Conservation (phyloP, 2,888 invertebrate species). For the Eilema caniola region DNA sequence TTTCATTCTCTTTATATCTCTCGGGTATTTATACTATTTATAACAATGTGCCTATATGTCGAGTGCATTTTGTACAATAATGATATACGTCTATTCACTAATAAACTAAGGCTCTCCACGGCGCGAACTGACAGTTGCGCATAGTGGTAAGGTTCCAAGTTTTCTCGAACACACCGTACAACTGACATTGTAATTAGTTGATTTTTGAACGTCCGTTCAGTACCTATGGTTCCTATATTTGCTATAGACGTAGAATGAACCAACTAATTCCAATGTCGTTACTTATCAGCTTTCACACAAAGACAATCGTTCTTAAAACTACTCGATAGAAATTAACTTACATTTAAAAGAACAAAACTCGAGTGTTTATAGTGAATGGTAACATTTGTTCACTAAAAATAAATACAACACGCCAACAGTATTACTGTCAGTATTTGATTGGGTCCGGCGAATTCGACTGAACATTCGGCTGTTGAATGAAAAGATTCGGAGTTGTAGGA, state of each 20-base stretch:
- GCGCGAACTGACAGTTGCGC: conserved; percentile 44
- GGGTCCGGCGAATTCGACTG: conserved; percentile 41
- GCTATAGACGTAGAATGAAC: conserved; percentile 39
- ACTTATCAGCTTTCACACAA: conserved; percentile 34
- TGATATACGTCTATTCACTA: conserved; percentile 76
- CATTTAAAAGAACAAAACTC: conserved; percentile 73
- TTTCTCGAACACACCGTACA: conserved; percentile 50
- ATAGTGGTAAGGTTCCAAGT: conserved; percentile 48
- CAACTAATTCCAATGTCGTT: conserved; percentile 36
- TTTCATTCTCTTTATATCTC: conserved; percentile 76
- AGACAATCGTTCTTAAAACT: conserved; percentile 63
- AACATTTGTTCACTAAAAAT: conserved; percentile 84
- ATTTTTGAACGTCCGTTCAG: conserved; percentile 30
- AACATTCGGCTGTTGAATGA: conserved; percentile 38
- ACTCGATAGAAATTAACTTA: conserved; percentile 74
- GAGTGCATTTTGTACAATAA: conserved; percentile 84
- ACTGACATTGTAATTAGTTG: conserved; percentile 38
- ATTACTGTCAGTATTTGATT: conserved; percentile 45
- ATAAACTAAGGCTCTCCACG: conserved; percentile 63
- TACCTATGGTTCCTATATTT: conserved; percentile 43
- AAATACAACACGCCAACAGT: conserved; percentile 52
- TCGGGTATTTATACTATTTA: conserved; percentile 77
- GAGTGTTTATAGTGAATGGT: conserved; percentile 83
- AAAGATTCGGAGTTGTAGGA: conserved; percentile 30
- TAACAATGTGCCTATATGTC: conserved; percentile 83